Percentiles rank a stretch among this genome's conserved stretches.
phyloP scores from a whole-genome alignment of 2,113 vertebrate species.

The Melanerpes aurifrons region DNA sequence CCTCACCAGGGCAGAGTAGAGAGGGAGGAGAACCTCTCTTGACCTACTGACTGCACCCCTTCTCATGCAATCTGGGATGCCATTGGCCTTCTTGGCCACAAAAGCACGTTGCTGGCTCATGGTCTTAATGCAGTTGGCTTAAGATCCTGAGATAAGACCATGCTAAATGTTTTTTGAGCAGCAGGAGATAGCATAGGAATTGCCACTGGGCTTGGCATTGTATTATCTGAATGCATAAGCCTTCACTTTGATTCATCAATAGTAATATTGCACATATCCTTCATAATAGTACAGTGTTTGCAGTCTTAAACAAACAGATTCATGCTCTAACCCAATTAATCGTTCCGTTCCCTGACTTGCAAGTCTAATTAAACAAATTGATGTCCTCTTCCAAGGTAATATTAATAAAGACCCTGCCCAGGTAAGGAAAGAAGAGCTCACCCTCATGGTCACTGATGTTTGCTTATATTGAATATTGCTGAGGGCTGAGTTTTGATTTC shows the following conservation, averaged over 20 bases:
- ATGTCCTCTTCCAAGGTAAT: conserved; percentile 2
- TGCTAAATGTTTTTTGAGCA: not conserved
- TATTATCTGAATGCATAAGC: not conserved
- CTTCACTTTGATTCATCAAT: not conserved
- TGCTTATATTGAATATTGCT: not conserved
- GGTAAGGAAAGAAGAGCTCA: not conserved
- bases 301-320: conserved; percentile 2
- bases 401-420: not conserved
- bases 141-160: not conserved
- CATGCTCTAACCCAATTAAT: not conserved
- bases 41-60: too few species aligned
- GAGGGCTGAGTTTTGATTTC: not conserved
- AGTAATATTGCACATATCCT: not conserved
- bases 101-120: too few species aligned
- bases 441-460: fast-evolving
- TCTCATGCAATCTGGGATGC: too few species aligned
- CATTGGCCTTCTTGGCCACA: too few species aligned
- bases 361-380: conserved; percentile 13
- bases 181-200: not conserved
- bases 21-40: too few species aligned
- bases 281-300: not conserved
- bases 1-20: too few species aligned
- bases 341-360: not conserved
- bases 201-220: not conserved
- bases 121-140: not conserved